phyloP scores from a whole-genome alignment of 2,797 vertebrate species.

The Aldrovandia affinis region DNA sequence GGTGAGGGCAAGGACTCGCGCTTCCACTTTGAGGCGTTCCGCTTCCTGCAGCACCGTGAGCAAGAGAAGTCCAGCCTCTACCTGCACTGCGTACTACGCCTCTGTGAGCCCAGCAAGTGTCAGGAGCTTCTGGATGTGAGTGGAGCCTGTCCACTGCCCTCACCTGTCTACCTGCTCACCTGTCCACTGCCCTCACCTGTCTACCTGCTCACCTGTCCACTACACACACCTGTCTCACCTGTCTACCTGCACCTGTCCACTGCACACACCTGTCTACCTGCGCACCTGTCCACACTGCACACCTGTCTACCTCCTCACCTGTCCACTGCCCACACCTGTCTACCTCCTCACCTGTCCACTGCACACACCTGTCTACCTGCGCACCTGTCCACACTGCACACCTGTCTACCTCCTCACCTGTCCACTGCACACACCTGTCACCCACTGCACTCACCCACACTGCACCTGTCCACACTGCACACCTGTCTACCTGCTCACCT shows the following conservation, averaged over 20 bases:
- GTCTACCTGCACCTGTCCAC: not conserved
- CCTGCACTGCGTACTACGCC: constrained; percentile 77
- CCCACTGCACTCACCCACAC: not conserved
- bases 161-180: not conserved
- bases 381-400: not conserved
- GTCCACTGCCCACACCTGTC: not conserved
- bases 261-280: not conserved
- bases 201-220: not conserved
- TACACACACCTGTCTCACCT: not conserved
- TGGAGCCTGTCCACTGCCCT: not conserved
- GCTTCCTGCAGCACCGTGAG: constrained; percentile 72
- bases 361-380: not conserved
- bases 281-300: not conserved
- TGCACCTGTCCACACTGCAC: not conserved
- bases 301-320: not conserved
- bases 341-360: not conserved
- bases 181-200: not conserved
- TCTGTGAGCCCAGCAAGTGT: constrained; percentile 59
- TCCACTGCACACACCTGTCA: not conserved
- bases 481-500: not conserved
- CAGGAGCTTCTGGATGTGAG: constrained; percentile 36
- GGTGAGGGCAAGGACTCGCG: constrained; percentile 59
- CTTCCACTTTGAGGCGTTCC: constrained; percentile 78
- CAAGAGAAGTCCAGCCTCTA: constrained; percentile 70
- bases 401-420: not conserved